These are phyloP conservation scores for Anhinga rufa DNA, from an alignment of 2,113 vertebrate species.

Conservation along the genomic window DNA sequence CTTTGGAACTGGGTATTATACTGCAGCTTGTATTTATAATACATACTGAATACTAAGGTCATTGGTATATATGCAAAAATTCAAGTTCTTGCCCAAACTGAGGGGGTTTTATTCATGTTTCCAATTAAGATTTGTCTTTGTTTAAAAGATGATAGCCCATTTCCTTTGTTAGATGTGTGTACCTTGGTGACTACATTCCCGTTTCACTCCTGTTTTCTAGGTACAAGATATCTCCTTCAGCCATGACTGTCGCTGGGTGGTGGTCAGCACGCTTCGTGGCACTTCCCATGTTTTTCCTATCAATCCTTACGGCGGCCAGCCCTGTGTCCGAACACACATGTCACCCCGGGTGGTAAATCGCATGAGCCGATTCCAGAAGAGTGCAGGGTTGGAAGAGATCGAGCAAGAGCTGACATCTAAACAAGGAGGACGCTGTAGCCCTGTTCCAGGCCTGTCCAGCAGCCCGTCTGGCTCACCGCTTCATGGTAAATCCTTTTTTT, in stretches of 20 bases:
- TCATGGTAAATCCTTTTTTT: conserved; percentile 79
- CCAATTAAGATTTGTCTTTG: neutral
- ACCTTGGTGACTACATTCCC: accelerated
- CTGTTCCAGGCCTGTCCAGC: conserved; percentile 90
- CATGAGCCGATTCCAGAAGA: conserved; percentile 98
- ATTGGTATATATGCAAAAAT: neutral
- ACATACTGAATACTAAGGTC: neutral
- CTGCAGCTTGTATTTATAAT: neutral
- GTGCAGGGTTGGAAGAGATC: conserved; percentile 95
- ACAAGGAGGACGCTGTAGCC: conserved; percentile 90
- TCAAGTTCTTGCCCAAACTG: neutral
- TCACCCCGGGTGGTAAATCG: conserved; percentile 95
- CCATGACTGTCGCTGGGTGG: conserved; percentile 97
- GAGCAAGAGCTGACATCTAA: conserved; percentile 92
- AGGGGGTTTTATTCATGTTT: neutral
- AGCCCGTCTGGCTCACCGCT: conserved; percentile 94
- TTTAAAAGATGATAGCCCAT: accelerated
- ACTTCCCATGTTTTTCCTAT: conserved; percentile 96
- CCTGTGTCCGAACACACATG: conserved; percentile 94
- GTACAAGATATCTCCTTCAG: conserved; percentile 99
- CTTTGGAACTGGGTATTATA: neutral
- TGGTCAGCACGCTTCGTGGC: conserved; percentile 93
- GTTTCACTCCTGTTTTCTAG: conserved; percentile 42
- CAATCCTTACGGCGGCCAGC: conserved; percentile 92
- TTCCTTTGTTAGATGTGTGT: neutral